Evolutionary conservation across 2,113 vertebrate species (phyloP).

Genomic region (Callipepla californica): DNA sequence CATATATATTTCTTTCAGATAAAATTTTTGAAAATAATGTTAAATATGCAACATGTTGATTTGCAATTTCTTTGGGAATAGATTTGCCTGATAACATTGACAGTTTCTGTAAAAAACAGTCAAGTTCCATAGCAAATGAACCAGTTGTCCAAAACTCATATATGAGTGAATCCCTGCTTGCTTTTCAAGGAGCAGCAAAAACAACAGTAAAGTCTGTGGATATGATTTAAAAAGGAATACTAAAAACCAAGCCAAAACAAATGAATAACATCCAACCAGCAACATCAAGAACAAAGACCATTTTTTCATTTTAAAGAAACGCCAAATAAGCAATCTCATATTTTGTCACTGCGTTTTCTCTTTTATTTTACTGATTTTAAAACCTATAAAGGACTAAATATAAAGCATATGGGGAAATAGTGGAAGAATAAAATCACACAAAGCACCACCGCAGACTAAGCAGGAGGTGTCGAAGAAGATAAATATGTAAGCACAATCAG

Average conservation of each 20-base stretch:
- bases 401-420: not conserved
- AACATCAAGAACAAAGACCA: no score
- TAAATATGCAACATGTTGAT: not conserved
- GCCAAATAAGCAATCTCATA: not conserved
- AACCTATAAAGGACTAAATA: not conserved
- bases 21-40: not conserved
- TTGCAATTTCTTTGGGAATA: not conserved
- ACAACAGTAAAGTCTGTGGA: accelerated
- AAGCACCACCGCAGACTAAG: not conserved
- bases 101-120: not conserved
- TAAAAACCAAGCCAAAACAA: not conserved
- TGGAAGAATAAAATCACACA: not conserved
- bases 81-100: not conserved
- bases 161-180: not conserved
- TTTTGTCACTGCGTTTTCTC: not conserved
- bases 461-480: not conserved
- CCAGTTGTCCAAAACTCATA: not conserved
- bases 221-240: not conserved
- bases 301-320: not conserved
- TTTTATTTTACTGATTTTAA: not conserved
- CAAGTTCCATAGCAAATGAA: not conserved
- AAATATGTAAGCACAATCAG: not conserved
- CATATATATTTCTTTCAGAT: not conserved
- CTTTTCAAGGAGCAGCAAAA: not conserved
- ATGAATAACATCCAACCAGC: no score